Base-by-base conservation (phyloP, 2,797 vertebrate species). In the Luscinia luscinia region DNA sequence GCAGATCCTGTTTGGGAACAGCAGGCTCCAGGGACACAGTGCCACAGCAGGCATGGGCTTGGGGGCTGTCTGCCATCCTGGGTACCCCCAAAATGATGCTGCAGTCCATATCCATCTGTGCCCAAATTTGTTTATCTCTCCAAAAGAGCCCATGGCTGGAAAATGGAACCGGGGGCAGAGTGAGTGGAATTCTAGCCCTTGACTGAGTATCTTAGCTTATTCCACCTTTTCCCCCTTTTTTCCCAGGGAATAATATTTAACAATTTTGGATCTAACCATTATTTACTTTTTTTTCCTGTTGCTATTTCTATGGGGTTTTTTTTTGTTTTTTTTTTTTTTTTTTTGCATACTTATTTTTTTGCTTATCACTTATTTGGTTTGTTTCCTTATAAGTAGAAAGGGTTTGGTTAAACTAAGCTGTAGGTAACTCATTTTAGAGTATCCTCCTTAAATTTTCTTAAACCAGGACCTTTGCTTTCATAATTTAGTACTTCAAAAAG, bases 131-230 rank as follows among this genome's bases (percentile, higher is more conserved):
- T 6, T 46, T 34, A 3, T 12, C 7, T 46, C 20, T 30, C 5
- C 24, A 20, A 8, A 40, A 26, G 48, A 26, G 13, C 13, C 11
- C 17, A 11, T 15, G 41, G 55, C 24, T 0, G 0, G 10, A 41
- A 69, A 34, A 41, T 26, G 30, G 55, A 55, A 18, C 9, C 0
- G 0, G 9, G 24, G 11, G 11, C 28, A 26, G 23, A 46, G 28
- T 2, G 6, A 22, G 15, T 15, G 19, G 9, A 14, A 19, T 77
- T 77, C 13, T 15, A 7, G 11, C 24, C 28, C 20, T 19, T 61
- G 24, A 9, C 9, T n/a, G 21, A 18, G 18, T 20, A 20, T 24
- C 13, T 34, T 10, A 15, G 2, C 11, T 34, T 69, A 10, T 14
- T 41, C 14, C 11, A 12, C 8, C 4, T 9, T 62, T 85, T 45